Base-by-base conservation (phyloP, 92 coral and sea anemone genomes). In the Phenganax stokvisi region DNA sequence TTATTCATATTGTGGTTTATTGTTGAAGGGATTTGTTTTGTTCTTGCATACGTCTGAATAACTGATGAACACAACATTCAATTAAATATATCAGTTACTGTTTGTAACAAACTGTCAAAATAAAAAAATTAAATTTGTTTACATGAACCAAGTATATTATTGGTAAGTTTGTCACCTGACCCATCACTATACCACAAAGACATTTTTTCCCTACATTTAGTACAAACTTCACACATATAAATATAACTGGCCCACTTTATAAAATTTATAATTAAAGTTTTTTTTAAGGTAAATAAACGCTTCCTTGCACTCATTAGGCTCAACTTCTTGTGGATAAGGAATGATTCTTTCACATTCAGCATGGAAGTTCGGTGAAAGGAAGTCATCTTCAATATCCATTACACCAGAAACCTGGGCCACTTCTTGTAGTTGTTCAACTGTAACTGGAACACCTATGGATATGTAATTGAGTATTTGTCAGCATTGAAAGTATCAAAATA, bases 381-480 rank as follows among this genome's bases (percentile, higher is more conserved):
- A 57, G 28, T 75, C 80, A 54, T 75, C 80, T 51, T 56, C 60
- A 8, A 6, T 13, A 12, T 75, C 65, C 65, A 75, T 20, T 25
- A 75, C 67, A 55, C 80, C 80, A 1, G 80, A 75, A 75, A 75
- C 80, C 80, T 75, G 61, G 30, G 65, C 66, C 65, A 75, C 80
- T 75, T 75, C 80, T 71, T 71, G 54, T 56, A 75, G 60, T 56
- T 75, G 80, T 75, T 75, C 80, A 51, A 51, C 54, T 54, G 80
- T 75, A 56, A 75, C 60, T 20, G 80, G 61, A 31, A 54, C 17
- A 37, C 80, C 80, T 75, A 51, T 70, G 75, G 75, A 70, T 27
- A 51, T 70, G 75, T 17, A 70, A 70, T 31, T 31, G 16, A 70
- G 27, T 70, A 20, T 70, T 70, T n/a, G 16, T 70, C 27, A 59